These are phyloP conservation scores for Grantiella picta DNA, from an alignment of 2,113 vertebrate species.

Conservation along the genomic window DNA sequence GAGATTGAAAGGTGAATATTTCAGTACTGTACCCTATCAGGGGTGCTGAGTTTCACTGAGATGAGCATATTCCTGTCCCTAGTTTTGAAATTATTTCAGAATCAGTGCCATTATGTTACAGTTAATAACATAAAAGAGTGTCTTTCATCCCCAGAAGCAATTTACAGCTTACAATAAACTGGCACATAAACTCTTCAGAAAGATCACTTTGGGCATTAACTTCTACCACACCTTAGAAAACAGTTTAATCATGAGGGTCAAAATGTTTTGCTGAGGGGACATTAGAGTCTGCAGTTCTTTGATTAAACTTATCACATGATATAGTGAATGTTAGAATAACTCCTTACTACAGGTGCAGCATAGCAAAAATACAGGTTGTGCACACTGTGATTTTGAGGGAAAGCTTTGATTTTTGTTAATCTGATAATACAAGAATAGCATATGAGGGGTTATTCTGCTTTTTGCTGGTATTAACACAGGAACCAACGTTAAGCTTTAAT, in stretches of 20 bases:
- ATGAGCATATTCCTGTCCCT: not conserved
- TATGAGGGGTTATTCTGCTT: not conserved
- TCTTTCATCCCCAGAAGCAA: constrained; percentile 30
- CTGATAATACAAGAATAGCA: not conserved
- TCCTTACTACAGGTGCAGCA: not conserved
- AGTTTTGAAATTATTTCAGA: constrained; percentile 5
- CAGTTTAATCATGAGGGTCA: not conserved
- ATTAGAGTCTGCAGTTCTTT: not conserved
- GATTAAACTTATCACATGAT: not conserved
- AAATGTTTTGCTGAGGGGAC: not conserved
- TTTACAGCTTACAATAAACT: constrained; percentile 5
- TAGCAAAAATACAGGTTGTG: not conserved
- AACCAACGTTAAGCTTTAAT: constrained; percentile 5
- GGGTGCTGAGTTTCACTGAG: not conserved
- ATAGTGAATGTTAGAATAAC: not conserved
- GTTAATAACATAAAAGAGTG: constrained; percentile 1
- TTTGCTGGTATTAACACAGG: not conserved
- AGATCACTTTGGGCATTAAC: not conserved
- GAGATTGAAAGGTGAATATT: not conserved
- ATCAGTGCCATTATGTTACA: not conserved
- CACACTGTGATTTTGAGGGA: not conserved
- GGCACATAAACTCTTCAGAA: not conserved
- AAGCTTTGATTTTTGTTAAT: not conserved
- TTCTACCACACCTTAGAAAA: not conserved
- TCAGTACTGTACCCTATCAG: not conserved